Percentiles rank a stretch among this genome's conserved stretches.
phyloP scores from a whole-genome alignment of 1,140 invertebrate species.

The Eriosoma lanigerum region DNA sequence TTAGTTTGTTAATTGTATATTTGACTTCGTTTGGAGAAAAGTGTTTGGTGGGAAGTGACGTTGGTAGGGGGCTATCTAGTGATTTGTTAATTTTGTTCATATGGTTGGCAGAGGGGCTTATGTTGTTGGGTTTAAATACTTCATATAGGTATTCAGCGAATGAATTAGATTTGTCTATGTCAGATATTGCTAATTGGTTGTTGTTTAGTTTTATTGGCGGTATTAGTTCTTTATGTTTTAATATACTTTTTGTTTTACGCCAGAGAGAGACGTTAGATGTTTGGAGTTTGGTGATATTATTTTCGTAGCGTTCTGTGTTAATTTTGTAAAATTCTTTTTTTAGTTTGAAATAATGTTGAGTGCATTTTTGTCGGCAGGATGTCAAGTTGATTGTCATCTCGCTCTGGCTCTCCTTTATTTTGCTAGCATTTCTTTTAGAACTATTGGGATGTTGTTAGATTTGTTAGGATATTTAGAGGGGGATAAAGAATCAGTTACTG shows the following conservation, averaged over 20 bases:
- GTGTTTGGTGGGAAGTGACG: too few species aligned
- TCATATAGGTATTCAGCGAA: conserved; percentile 18
- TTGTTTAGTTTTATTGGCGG: conserved; percentile 17
- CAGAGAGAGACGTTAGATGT: conserved; percentile 10
- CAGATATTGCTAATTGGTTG: conserved; percentile 13
- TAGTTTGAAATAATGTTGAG: conserved; percentile 13
- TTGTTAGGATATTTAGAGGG: conserved; percentile 2
- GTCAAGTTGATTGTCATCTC: conserved; percentile 21
- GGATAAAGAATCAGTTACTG: not conserved
- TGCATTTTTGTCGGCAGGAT: not conserved
- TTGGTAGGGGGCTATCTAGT: too few species aligned
- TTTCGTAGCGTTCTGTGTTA: conserved; percentile 1
- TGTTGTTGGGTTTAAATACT: conserved; percentile 28
- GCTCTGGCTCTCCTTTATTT: conserved; percentile 16
- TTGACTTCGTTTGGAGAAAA: too few species aligned
- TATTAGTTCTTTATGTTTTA: conserved; percentile 17
- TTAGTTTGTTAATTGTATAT: too few species aligned
- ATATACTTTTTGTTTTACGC: conserved; percentile 27
- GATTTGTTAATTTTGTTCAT: too few species aligned
- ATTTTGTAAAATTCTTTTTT: conserved; percentile 18
- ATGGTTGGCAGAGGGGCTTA: not conserved
- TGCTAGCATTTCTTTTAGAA: not conserved
- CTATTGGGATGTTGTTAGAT: conserved; percentile 3
- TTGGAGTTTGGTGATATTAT: conserved; percentile 30
- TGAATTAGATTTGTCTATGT: conserved; percentile 13